Percentiles rank a stretch among this genome's conserved stretches.
Conservation (phyloP, 2,797 vertebrate species). For the Molossus molossus region DNA sequence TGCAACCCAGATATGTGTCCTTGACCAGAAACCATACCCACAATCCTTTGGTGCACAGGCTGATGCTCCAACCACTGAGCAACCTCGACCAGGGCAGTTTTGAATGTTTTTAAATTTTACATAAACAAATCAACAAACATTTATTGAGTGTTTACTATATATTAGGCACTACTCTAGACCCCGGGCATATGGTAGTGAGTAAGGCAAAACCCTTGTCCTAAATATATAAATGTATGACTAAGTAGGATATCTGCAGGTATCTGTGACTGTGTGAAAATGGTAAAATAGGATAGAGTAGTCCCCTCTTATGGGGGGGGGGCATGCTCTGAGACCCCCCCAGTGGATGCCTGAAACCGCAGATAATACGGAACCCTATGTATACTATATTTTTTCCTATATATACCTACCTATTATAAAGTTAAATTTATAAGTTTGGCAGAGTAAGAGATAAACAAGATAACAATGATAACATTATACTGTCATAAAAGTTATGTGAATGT, state of each 20-base stretch:
- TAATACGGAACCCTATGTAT: background rate
- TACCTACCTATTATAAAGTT: background rate
- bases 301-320: background rate
- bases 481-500: background rate
- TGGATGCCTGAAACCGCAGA: background rate
- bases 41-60: too few relatives aligned
- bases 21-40: too few relatives aligned
- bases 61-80: too few relatives aligned
- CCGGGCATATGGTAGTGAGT: background rate
- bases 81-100: background rate
- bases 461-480: background rate
- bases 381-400: background rate
- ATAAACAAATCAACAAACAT: constrained; percentile 2
- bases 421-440: background rate
- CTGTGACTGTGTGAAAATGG: background rate
- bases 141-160: background rate
- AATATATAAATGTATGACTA: background rate
- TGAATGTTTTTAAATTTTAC: background rate
- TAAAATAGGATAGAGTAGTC: background rate
- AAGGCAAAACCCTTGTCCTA: background rate
- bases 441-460: background rate
- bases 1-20: too few relatives aligned
- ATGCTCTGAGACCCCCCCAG: background rate
- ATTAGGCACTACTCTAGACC: background rate
- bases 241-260: background rate